These are phyloP conservation scores for Epinephelus lanceolatus DNA, from an alignment of 2,113 vertebrate species.

Conservation along the genomic window DNA sequence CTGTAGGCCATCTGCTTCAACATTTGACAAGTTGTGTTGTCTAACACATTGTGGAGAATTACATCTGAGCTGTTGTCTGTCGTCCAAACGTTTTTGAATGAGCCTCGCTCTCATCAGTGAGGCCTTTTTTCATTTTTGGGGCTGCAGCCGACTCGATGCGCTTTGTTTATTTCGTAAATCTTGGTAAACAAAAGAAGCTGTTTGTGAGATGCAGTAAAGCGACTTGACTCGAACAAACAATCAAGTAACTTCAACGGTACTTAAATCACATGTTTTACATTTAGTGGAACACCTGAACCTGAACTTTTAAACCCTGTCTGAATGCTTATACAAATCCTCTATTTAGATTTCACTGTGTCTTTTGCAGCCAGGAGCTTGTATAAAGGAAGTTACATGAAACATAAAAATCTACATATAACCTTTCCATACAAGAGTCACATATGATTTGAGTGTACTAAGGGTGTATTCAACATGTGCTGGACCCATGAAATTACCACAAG, in stretches of 20 bases:
- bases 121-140: background rate
- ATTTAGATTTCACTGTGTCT: background rate
- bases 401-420: background rate
- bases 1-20: slow-evolving; percentile 32
- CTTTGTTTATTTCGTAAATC: slow-evolving; percentile 21
- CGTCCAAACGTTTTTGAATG: slow-evolving; percentile 28
- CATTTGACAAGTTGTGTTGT: slow-evolving; percentile 12
- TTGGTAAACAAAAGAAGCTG: background rate
- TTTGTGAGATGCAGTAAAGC: background rate
- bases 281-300: slow-evolving; percentile 9
- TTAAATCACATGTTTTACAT: background rate
- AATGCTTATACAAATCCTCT: background rate
- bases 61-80: slow-evolving; percentile 30
- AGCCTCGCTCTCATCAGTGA: background rate
- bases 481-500: background rate
- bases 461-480: background rate
- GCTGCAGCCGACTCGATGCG: background rate
- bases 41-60: slow-evolving; percentile 20
- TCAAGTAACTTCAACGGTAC: background rate
- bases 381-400: background rate
- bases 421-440: background rate
- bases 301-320: background rate
- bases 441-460: background rate
- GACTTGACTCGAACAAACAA: background rate
- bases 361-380: background rate